Evolutionary conservation across 2,797 vertebrate species (phyloP), one percentile per base, ranked within the genome.

Genomic region (Epinephelus malabaricus): DNA sequence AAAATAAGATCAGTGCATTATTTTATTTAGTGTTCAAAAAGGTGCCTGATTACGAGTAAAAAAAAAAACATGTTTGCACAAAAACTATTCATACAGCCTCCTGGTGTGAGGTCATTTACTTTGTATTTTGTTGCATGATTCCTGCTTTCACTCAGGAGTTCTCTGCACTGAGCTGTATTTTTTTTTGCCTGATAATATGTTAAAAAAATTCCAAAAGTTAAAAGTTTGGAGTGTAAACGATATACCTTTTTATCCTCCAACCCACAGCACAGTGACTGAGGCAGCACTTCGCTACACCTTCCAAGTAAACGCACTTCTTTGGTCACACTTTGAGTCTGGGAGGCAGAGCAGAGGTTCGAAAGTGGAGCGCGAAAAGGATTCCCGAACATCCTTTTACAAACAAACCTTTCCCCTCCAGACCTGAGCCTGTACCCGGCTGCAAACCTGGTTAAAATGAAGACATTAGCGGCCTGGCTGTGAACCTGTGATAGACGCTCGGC

Each of bases 361-460:
- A 89, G 84, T 88, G 70, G 82, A 86, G 82, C 74, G 27, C 70
- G 61, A 86, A 89, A 88, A 89, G 76, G 82, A 89, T 89, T 87
- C 73, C 55, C 13, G 10, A 77, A 80, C 77, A 86, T 78, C 70
- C 81, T 66, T 58, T 82, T 81, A 77, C 76, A 81, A 86, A 86
- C 81, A 84, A 85, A 78, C 76, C 53, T 30, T 45, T 49, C 49
- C 65, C 81, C 74, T 73, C 55, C 53, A 67, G 71, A 62, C 60
- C 58, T 50, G 74, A 78, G 47, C 73, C 62, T 68, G 80, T 68
- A 49, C 49, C 79, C 71, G 19, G 69, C 76, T 47, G 69, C 50
- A 73, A 86, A 77, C 77, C 78, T 60, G 40, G 68, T 78, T 45
- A 55, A 69, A 30, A 68, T 53, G 62, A 76, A 88, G 65, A 76